phyloP scores from a whole-genome alignment of 1,140 invertebrate genomes.

The Diploscapter pachys region DNA sequence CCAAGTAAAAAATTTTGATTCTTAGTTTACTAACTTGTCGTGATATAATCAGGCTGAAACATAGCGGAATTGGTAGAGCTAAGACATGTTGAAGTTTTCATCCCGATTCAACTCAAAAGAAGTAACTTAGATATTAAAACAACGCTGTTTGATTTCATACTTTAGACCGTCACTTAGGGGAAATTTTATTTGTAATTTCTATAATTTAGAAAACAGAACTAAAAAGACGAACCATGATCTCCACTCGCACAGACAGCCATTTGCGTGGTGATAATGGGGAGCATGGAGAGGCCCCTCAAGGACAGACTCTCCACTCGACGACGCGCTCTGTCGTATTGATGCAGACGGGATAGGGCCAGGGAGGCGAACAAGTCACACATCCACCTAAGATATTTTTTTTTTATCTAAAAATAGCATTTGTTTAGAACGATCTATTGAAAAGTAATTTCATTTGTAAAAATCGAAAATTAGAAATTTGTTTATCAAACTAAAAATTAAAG shows the following conservation, averaged over 20 bases:
- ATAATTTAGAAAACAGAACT: too few species aligned
- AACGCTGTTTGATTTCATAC: not conserved
- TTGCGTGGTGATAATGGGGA: conserved; percentile 20
- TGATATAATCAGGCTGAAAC: too few species aligned
- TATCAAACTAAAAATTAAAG: conserved; percentile 1
- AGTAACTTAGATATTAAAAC: conserved; percentile 1
- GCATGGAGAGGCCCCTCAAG: conserved; percentile 9
- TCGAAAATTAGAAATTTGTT: not conserved
- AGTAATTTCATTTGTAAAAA: not conserved
- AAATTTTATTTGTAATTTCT: conserved; percentile 16
- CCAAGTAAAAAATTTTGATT: too few species aligned
- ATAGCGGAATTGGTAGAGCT: too few species aligned
- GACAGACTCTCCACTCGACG: conserved; percentile 13
- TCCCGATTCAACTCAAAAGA: too few species aligned
- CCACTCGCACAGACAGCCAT: conserved; percentile 9
- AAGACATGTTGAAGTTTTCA: too few species aligned
- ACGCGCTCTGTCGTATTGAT: conserved; percentile 14
- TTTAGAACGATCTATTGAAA: not conserved
- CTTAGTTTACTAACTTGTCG: too few species aligned
- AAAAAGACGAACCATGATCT: conserved; percentile 12
- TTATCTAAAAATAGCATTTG: not conserved
- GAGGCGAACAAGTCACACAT: conserved; percentile 31
- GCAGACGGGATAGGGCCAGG: conserved; percentile 17
- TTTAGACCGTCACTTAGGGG: not conserved
- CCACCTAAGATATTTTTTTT: not conserved